These are phyloP conservation scores for Cinclus cinclus DNA, from an alignment of 2,113 vertebrate genomes.

Conservation along the genomic window DNA sequence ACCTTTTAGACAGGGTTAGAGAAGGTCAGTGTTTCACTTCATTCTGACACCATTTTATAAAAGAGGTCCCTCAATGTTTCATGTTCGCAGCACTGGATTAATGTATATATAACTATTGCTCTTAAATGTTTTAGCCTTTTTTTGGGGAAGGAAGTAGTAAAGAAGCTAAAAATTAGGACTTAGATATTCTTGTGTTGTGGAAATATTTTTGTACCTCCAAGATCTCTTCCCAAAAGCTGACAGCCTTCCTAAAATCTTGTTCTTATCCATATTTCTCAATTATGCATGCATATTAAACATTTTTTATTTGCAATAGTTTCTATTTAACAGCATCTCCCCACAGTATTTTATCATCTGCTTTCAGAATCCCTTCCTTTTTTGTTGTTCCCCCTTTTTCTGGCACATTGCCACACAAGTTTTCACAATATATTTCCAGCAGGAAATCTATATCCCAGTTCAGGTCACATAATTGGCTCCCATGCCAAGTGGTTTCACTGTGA, in stretches of 20 bases:
- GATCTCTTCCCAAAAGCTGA: not conserved
- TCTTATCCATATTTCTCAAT: not conserved
- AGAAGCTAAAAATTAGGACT: not conserved
- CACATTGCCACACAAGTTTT: not conserved
- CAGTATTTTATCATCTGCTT: not conserved
- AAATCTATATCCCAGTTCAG: not conserved
- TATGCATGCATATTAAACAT: not conserved
- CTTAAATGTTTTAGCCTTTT: not conserved
- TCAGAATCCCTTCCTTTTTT: conserved; percentile 26
- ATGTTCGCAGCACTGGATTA: not conserved
- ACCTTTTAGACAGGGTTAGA: not conserved
- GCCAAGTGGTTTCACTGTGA: not conserved
- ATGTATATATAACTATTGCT: not conserved
- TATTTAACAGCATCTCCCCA: not conserved
- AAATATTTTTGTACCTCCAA: not conserved
- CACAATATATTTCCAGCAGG: not conserved
- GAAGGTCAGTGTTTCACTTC: not conserved
- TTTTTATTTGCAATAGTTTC: not conserved
- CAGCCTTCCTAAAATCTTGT: not conserved
- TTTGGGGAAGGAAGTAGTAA: not conserved
- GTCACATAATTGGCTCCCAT: not conserved
- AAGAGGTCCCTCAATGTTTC: not conserved
- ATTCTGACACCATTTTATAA: not conserved
- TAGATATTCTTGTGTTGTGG: not conserved
- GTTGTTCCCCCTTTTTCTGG: not conserved